phyloP scores from a whole-genome alignment of 2,797 vertebrate genomes.

The Spondyliosoma cantharus region DNA sequence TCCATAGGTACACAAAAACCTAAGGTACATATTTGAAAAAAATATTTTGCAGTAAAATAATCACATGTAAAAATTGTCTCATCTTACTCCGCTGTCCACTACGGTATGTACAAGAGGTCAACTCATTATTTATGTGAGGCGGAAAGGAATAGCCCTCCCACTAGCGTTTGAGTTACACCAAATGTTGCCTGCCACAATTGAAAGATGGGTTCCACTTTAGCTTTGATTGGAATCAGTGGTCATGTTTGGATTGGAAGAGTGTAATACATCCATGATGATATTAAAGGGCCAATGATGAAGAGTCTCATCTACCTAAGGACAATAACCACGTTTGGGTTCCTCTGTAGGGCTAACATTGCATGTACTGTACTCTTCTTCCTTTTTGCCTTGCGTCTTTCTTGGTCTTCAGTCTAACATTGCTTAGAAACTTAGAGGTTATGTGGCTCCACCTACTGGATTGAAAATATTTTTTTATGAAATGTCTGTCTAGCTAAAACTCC shows the following conservation, averaged over 20 bases:
- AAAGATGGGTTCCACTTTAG: not conserved
- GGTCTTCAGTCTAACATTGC: not conserved
- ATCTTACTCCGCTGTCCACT: no score
- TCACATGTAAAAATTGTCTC: no score
- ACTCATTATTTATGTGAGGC: no score
- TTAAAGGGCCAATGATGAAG: not conserved
- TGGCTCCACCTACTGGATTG: not conserved
- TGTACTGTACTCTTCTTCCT: not conserved
- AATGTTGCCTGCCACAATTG: not conserved
- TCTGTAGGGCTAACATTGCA: not conserved
- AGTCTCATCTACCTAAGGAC: not conserved
- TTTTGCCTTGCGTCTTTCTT: not conserved
- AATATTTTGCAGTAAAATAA: no score
- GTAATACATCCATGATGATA: not conserved
- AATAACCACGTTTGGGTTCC: not conserved
- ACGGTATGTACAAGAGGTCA: no score
- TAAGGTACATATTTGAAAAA: no score
- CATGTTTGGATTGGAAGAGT: no score
- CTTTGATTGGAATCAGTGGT: not conserved
- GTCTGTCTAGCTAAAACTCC: constrained; percentile 22
- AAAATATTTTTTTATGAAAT: constrained; percentile 7
- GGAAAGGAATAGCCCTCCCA: not conserved
- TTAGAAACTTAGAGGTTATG: not conserved
- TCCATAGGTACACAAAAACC: no score
- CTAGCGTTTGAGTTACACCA: no score